phyloP scores from a whole-genome alignment of 2,113 vertebrate genomes.

The Aegithalos caudatus region DNA sequence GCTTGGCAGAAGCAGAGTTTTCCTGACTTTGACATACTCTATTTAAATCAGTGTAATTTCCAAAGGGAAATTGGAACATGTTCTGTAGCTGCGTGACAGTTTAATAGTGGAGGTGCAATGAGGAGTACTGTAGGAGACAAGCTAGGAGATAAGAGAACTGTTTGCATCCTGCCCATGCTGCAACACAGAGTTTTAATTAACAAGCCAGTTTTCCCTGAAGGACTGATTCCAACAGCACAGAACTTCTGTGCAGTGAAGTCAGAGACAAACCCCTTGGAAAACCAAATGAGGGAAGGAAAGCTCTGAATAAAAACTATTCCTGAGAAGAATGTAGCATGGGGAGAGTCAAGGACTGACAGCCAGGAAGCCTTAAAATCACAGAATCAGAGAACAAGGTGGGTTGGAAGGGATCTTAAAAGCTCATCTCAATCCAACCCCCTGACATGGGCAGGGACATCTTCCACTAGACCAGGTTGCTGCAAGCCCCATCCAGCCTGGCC shows the following conservation, averaged over 20 bases:
- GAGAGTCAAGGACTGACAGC: not conserved
- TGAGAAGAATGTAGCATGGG: not conserved
- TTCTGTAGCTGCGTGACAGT: not conserved
- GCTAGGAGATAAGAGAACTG: not conserved
- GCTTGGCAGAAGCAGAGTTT: not conserved
- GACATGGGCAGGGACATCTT: not conserved
- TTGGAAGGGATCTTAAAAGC: not conserved
- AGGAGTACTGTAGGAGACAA: not conserved
- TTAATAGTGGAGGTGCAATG: not conserved
- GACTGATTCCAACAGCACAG: not conserved
- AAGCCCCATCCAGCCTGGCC: not conserved
- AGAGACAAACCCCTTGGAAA: not conserved
- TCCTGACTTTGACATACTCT: not conserved
- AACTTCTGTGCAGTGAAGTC: not conserved
- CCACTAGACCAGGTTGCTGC: accelerated
- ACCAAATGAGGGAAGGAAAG: not conserved
- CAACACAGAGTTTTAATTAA: not conserved
- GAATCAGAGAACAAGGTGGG: not conserved
- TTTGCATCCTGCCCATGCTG: not conserved
- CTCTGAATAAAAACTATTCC: not conserved
- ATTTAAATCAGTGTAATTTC: not conserved
- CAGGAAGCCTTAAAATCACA: not conserved
- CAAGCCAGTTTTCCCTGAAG: not conserved
- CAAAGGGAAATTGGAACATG: not conserved
- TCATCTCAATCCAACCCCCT: not conserved